These are phyloP conservation scores for Sinosuthora webbiana DNA, from an alignment of 2,113 vertebrate genomes.

Conservation along the genomic window DNA sequence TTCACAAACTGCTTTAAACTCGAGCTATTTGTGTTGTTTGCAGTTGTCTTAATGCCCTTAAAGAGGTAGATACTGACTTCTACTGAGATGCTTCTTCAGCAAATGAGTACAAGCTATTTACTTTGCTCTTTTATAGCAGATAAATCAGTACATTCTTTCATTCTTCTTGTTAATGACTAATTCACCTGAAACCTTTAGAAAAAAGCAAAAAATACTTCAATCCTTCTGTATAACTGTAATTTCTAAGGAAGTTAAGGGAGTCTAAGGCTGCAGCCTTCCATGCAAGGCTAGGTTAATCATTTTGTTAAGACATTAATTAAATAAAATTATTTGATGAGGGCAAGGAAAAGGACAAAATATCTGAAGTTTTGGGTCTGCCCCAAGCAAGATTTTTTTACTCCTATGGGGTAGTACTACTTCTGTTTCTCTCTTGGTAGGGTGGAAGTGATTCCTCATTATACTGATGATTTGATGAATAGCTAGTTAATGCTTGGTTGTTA, in stretches of 20 bases:
- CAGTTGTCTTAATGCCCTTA: background rate
- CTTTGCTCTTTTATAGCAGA: background rate
- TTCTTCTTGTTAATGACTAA: background rate
- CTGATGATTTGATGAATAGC: background rate
- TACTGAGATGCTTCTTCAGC: background rate
- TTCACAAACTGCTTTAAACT: background rate
- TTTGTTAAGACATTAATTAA: background rate
- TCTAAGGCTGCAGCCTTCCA: background rate
- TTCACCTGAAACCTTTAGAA: background rate
- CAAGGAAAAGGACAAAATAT: background rate
- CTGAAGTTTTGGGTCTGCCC: background rate
- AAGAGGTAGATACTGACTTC: background rate
- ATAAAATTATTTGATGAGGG: background rate
- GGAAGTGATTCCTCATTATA: background rate
- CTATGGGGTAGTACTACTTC: background rate
- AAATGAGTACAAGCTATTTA: background rate
- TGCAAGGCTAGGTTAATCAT: background rate
- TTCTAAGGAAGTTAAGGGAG: background rate
- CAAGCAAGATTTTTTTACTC: background rate
- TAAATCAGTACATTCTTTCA: background rate
- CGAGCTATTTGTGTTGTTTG: background rate
- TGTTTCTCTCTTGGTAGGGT: background rate
- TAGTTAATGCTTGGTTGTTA: background rate
- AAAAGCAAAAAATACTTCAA: background rate
- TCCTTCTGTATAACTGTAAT: background rate